Conservation (phyloP, 2,113 vertebrate species). For the Prinia subflava region DNA sequence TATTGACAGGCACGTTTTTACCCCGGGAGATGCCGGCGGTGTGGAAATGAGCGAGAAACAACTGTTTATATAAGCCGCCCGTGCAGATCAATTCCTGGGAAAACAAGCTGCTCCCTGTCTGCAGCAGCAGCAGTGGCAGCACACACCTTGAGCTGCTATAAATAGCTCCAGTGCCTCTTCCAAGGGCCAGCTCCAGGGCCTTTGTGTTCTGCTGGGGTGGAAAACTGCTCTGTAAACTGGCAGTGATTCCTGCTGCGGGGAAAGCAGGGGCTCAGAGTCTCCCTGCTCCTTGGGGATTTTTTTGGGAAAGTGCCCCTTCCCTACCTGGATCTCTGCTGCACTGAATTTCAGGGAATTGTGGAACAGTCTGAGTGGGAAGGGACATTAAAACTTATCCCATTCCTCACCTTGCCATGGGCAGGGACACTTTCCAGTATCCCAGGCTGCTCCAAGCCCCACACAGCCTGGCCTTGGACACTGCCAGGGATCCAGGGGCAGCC, state of each 20-base stretch:
- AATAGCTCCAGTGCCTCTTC: not conserved
- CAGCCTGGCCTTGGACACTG: fast-evolving
- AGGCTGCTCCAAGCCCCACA: fast-evolving
- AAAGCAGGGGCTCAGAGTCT: not conserved
- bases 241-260: fast-evolving
- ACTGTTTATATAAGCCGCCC: not conserved
- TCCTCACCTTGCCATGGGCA: not conserved
- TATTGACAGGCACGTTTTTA: not conserved
- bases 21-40: not conserved
- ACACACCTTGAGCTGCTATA: not conserved
- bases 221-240: not conserved
- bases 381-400: not conserved
- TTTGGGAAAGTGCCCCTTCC: not conserved
- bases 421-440: not conserved
- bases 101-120: not conserved
- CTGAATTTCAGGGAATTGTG: not conserved
- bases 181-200: not conserved
- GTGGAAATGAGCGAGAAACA: slow-evolving; percentile 14
- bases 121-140: not conserved
- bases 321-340: not conserved
- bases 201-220: not conserved
- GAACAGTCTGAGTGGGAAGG: not conserved
- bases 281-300: not conserved
- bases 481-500: not conserved
- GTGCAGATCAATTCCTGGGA: not conserved